Conservation (phyloP, 2,888 invertebrate species). For the Tubiluchus corallicola region DNA sequence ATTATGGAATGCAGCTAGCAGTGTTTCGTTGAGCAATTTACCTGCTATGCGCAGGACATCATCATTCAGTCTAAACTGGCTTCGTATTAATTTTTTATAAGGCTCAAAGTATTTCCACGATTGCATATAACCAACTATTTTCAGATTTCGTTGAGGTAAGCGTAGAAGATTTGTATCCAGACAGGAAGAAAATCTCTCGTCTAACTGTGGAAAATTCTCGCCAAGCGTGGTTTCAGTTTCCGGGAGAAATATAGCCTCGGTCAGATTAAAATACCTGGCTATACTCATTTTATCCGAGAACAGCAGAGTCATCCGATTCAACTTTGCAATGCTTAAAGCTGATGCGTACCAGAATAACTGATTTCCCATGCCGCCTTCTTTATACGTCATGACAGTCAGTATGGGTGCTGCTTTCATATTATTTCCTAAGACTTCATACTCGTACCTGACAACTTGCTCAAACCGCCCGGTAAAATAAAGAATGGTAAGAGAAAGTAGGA, state of each 20-base stretch:
- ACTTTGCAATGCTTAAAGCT: neutral
- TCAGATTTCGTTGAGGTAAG: neutral
- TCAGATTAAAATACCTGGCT: neutral
- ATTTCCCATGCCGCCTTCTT: conserved; percentile 1
- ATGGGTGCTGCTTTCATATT: no score
- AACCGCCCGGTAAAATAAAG: no score
- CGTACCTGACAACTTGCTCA: no score
- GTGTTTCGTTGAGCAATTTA: neutral
- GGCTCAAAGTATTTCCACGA: neutral
- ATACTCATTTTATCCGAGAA: neutral
- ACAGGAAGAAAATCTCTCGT: neutral
- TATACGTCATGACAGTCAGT: no score
- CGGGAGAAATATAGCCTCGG: neutral
- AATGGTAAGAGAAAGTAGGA: no score
- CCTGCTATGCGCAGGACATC: neutral
- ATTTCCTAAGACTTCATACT: no score
- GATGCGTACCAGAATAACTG: conserved; percentile 1
- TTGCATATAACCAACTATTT: neutral
- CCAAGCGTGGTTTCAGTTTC: neutral
- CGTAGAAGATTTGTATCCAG: neutral
- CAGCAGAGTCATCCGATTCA: neutral
- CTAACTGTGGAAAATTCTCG: neutral
- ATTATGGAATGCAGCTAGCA: no score
- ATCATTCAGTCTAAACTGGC: neutral
- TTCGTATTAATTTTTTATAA: neutral